These are phyloP conservation scores for Crax fasciolata DNA, from an alignment of 2,797 vertebrate genomes.

Conservation along the genomic window DNA sequence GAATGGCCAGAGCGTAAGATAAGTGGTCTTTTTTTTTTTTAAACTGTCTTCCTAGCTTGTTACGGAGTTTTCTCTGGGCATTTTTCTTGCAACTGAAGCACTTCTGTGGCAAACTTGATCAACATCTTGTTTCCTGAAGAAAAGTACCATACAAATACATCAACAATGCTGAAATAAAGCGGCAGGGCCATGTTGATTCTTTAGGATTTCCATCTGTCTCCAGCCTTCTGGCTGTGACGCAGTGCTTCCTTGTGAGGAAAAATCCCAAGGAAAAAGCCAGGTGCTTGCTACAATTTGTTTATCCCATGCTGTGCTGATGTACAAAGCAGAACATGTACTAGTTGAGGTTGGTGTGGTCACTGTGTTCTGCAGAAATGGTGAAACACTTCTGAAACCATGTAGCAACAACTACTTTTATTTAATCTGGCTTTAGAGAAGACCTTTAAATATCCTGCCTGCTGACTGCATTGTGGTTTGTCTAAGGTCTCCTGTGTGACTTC, in stretches of 20 bases:
- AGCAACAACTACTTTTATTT: slow-evolving; percentile 41
- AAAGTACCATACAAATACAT: neutral
- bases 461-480: neutral
- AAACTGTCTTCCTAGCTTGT: neutral
- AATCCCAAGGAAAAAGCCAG: neutral
- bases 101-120: neutral
- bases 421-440: slow-evolving; percentile 2
- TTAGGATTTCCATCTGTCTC: neutral
- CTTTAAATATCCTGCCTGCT: slow-evolving; percentile 13
- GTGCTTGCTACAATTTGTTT: neutral
- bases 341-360: slow-evolving; percentile 15
- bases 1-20: neutral
- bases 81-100: neutral
- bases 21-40: neutral
- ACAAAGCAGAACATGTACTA: neutral
- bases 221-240: neutral
- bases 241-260: neutral
- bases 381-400: neutral
- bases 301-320: neutral
- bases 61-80: neutral
- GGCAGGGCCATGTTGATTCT: neutral
- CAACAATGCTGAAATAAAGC: neutral
- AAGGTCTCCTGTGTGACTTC: neutral
- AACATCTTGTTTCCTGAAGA: neutral
- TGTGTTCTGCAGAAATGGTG: slow-evolving; percentile 2